Conservation (phyloP, 2,797 vertebrate genomes). For the Diplodus sargus region DNA sequence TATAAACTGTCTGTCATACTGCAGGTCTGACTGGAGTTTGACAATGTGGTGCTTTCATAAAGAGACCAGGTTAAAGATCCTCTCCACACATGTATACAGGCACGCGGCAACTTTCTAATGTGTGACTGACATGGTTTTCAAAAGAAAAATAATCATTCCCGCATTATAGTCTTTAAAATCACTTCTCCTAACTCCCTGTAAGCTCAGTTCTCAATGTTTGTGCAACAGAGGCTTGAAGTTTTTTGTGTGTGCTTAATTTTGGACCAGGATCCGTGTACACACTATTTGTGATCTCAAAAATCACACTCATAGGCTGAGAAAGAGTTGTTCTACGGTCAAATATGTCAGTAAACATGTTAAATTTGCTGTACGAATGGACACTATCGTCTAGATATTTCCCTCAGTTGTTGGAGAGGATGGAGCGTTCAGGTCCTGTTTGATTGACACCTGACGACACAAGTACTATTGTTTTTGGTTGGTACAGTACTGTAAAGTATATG, state of each 20-base stretch:
- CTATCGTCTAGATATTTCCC: background rate
- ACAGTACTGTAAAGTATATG: background rate
- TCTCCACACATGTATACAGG: too few relatives aligned
- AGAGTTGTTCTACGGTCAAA: background rate
- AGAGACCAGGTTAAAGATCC: background rate
- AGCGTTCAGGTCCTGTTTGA: background rate
- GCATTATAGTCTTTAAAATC: too few relatives aligned
- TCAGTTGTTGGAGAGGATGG: background rate
- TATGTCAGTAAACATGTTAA: background rate
- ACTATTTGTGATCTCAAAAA: too few relatives aligned
- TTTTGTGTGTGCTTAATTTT: too few relatives aligned
- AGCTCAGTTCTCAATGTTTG: too few relatives aligned
- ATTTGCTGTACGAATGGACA: background rate
- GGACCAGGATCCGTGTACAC: too few relatives aligned
- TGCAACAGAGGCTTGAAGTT: too few relatives aligned
- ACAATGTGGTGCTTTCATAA: background rate
- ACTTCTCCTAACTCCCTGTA: too few relatives aligned
- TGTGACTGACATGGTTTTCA: too few relatives aligned
- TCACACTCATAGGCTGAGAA: too few relatives aligned
- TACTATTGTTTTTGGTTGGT: background rate
- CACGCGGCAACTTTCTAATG: too few relatives aligned
- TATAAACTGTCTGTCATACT: background rate
- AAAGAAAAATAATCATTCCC: too few relatives aligned
- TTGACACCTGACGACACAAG: background rate
- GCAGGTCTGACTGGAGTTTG: background rate